Evolutionary conservation across 2,797 vertebrate species (phyloP).

Genomic region (Molossus molossus): DNA sequence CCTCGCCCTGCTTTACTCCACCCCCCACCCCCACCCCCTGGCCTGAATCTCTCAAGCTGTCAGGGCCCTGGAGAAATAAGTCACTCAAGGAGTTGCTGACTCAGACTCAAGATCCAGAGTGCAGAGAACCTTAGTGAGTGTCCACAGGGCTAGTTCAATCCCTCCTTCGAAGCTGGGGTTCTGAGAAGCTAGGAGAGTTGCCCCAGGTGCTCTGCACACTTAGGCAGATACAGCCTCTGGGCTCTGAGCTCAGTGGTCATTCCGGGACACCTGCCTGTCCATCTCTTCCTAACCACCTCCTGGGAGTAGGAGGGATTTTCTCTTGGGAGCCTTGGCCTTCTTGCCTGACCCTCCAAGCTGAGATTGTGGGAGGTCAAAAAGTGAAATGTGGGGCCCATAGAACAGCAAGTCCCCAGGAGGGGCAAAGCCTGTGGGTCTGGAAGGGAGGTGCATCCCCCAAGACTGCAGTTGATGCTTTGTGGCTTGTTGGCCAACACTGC

Average conservation of each 20-base stretch:
- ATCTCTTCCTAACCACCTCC: not conserved
- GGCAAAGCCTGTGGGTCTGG: not conserved
- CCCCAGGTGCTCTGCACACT: not conserved
- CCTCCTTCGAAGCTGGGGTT: not conserved
- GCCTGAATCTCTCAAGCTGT: not conserved
- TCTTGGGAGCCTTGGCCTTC: not conserved
- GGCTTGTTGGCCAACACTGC: constrained; percentile 77
- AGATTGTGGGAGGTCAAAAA: not conserved
- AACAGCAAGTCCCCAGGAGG: not conserved
- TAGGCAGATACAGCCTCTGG: fast-evolving
- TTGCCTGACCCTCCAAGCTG: not conserved
- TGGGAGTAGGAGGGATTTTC: constrained; percentile 1
- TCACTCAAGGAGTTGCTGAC: constrained; percentile 3
- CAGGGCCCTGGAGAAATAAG: not conserved
- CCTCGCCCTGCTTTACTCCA: too few relatives aligned
- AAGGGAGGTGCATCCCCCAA: not conserved
- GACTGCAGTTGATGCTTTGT: not conserved
- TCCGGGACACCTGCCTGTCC: not conserved
- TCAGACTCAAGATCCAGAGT: not conserved
- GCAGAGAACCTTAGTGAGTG: not conserved
- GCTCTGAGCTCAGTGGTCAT: not conserved
- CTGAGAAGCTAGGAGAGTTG: not conserved
- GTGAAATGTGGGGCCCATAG: not conserved
- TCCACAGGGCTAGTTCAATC: not conserved
- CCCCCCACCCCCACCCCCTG: fast-evolving